Evolutionary conservation across 2,113 vertebrate genomes (phyloP).

Genomic region (Campylomormyrus tamandua): DNA sequence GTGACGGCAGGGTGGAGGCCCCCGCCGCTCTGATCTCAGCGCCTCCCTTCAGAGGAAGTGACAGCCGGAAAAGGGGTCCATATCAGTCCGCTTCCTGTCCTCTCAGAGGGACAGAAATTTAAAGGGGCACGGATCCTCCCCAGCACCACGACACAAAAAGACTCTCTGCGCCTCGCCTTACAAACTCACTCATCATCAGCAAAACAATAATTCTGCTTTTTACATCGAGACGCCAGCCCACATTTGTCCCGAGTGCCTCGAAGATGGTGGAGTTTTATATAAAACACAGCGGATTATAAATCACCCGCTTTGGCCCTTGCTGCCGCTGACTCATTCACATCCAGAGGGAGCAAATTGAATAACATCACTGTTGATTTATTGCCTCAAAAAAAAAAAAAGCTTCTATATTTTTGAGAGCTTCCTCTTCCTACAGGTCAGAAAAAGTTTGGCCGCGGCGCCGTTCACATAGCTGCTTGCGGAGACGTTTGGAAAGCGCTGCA

Average conservation of each 20-base stretch:
- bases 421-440: background rate
- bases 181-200: background rate
- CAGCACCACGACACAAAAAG: background rate
- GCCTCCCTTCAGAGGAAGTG: background rate
- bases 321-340: slow-evolving; percentile 22
- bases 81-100: slow-evolving; percentile 2
- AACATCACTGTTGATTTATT: slow-evolving; percentile 32
- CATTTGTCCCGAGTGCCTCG: background rate
- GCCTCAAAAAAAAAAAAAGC: slow-evolving; percentile 5
- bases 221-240: background rate
- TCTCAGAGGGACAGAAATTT: background rate
- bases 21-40: background rate
- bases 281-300: slow-evolving; percentile 31
- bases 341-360: slow-evolving; percentile 27
- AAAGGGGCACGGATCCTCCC: background rate
- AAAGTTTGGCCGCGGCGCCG: slow-evolving; percentile 1
- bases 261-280: slow-evolving; percentile 21
- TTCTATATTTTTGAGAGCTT: slow-evolving; percentile 17
- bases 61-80: background rate
- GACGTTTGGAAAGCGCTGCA: slow-evolving; percentile 3
- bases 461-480: background rate
- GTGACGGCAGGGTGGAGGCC: background rate
- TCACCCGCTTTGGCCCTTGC: slow-evolving; percentile 25
- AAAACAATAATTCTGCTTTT: background rate
- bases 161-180: background rate